phyloP scores from a whole-genome alignment of 2,888 invertebrate species.

The Drosophila paranaensis region DNA sequence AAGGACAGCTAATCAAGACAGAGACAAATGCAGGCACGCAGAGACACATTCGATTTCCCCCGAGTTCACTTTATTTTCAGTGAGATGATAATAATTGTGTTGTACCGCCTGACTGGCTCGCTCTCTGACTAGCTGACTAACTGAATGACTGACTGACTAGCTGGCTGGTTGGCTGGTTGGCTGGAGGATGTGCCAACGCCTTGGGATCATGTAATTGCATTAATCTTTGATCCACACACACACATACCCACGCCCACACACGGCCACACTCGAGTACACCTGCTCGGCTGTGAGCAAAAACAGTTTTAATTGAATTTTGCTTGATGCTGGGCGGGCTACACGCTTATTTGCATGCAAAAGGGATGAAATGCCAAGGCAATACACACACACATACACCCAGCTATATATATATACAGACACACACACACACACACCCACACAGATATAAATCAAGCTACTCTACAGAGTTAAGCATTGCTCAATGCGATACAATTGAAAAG shows the following conservation, averaged over 20 bases:
- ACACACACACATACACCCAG: not conserved
- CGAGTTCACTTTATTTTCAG: slow-evolving; percentile 64
- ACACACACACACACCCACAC: not conserved
- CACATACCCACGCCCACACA: slow-evolving; percentile 7
- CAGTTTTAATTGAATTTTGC: slow-evolving; percentile 70
- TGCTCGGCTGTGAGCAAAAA: slow-evolving; percentile 16
- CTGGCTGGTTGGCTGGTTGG: slow-evolving; percentile 1
- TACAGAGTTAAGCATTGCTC: slow-evolving; percentile 36
- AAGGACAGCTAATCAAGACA: not conserved
- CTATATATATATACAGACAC: not conserved
- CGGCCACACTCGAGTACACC: slow-evolving; percentile 7
- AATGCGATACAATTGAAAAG: slow-evolving; percentile 20
- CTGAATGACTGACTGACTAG: slow-evolving; percentile 1
- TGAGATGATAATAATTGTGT: slow-evolving; percentile 67
- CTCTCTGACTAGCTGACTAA: slow-evolving; percentile 3
- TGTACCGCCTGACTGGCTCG: slow-evolving; percentile 46
- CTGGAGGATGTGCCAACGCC: slow-evolving; percentile 41
- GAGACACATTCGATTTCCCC: slow-evolving; percentile 54
- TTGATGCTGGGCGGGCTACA: slow-evolving; percentile 19
- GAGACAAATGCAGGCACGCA: slow-evolving; percentile 3
- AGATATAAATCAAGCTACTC: slow-evolving; percentile 45
- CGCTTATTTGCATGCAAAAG: slow-evolving; percentile 56
- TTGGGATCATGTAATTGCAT: slow-evolving; percentile 66
- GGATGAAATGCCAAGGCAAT: slow-evolving; percentile 22
- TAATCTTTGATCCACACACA: slow-evolving; percentile 49